These are phyloP conservation scores for Tetramorium bicarinatum DNA, from an alignment of 2,888 invertebrate species.

Conservation along the genomic window DNA sequence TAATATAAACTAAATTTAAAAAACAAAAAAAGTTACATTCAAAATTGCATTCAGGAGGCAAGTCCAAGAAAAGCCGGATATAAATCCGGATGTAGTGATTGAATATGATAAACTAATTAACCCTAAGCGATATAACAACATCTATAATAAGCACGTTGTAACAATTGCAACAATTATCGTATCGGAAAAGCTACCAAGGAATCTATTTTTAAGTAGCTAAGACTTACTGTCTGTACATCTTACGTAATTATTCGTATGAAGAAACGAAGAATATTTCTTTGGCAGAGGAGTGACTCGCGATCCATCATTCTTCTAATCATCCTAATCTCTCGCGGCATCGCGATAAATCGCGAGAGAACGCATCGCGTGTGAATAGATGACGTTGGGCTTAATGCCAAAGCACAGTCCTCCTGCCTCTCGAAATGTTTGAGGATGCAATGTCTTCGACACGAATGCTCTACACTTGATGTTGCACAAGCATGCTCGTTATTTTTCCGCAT, in stretches of 20 bases:
- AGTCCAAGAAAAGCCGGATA: background rate
- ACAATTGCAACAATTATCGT: background rate
- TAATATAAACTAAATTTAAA: background rate
- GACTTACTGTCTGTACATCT: background rate
- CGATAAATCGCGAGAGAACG: slow-evolving; percentile 9
- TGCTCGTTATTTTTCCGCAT: slow-evolving; percentile 25
- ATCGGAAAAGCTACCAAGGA: background rate
- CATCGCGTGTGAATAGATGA: slow-evolving; percentile 22
- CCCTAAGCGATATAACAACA: background rate
- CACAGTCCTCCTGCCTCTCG: slow-evolving; percentile 19
- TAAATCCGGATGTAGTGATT: background rate
- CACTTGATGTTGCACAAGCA: slow-evolving; percentile 31
- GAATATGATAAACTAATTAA: background rate
- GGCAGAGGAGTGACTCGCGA: background rate
- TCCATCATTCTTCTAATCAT: slow-evolving; percentile 20
- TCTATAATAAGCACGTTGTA: background rate
- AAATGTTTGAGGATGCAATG: slow-evolving; percentile 31
- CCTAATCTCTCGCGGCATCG: slow-evolving; percentile 22
- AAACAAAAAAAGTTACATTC: background rate
- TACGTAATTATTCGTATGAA: background rate
- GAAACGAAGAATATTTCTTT: slow-evolving; percentile 9
- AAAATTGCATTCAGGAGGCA: background rate
- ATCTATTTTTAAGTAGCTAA: slow-evolving; percentile 14
- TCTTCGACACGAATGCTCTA: background rate
- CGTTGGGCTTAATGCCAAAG: slow-evolving; percentile 7